Percentiles rank a stretch among this genome's conserved stretches.
phyloP scores from a whole-genome alignment of 1,140 invertebrate genomes.

The Rhizoglyphus robini region DNA sequence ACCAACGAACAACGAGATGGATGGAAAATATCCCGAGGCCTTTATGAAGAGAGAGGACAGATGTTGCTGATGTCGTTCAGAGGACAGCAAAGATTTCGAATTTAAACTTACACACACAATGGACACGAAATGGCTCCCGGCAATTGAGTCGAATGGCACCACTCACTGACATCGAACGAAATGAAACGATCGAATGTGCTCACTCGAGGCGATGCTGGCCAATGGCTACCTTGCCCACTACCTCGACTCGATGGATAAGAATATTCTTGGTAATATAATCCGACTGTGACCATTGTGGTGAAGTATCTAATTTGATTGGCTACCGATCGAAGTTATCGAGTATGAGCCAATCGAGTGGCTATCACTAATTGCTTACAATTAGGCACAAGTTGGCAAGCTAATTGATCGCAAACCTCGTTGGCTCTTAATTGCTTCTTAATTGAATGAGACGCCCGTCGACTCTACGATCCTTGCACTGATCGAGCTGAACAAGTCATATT shows the following conservation, averaged over 20 bases:
- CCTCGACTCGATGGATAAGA: no score
- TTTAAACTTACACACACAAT: neutral
- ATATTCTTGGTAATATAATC: no score
- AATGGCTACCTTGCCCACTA: no score
- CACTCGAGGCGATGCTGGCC: no score
- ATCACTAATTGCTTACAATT: no score
- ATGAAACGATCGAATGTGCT: no score
- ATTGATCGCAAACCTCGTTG: neutral
- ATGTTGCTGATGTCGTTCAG: neutral
- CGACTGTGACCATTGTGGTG: no score
- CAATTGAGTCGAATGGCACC: neutral
- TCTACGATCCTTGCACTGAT: no score
- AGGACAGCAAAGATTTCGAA: conserved; percentile 12
- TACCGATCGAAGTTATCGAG: no score
- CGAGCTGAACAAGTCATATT: no score
- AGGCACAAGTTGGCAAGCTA: neutral
- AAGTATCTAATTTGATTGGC: no score
- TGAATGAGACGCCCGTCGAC: neutral
- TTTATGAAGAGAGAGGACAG: neutral
- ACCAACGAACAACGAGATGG: neutral
- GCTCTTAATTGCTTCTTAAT: neutral
- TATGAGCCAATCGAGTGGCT: no score
- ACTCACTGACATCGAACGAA: neutral
- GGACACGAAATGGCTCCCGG: neutral
- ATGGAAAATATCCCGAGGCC: conserved; percentile 1